Evolutionary conservation across 2,888 invertebrate species (phyloP), one percentile per base, ranked within the genome.

Genomic region (Mantis religiosa): DNA sequence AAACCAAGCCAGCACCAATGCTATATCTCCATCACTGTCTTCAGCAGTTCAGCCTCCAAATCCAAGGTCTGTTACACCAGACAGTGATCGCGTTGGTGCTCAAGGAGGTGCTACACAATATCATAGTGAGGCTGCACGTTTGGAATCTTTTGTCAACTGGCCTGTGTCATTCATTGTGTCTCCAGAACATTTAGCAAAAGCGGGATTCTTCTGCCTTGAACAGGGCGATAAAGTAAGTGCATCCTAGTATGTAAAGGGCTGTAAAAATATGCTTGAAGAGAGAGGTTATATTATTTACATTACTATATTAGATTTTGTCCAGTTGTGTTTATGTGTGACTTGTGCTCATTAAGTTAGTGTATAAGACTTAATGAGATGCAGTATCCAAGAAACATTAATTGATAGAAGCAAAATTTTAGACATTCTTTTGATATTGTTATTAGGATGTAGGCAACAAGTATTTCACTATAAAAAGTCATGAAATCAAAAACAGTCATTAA

Each of bases 151-250:
- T 93, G 94, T 93, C 88, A 95, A 95, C 93, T 98, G 98, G 98
- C 96, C 97, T 87, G 95, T 94, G 82, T 91, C 94, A 15, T 93
- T 93, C 85, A 93, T 95, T 89, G 95, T 98, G 28, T 94, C 95
- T 2, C 96, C 97, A 0, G 95, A 96, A 92, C 95, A 95, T 12
- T 93, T 98, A 90, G 98, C 97, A 1, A 95, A 94, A 92, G 97
- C 98, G 86, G 98, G 98, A 7, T 98, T 98, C 92, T 98, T 96
- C 92, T 98, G 97, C 92, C 94, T 96, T 3, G 95, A 96, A 90
- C 94, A 95, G 82, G 95, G 95, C 25, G 97, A 97, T 92, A 93
- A 93, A 92, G 95, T 95, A 91, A 92, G 91, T 47, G 41, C 20
- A 47, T 81, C 88, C 41, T 41, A 41, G 12, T n/a, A n/a, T n/a